Conservation (phyloP, 2,888 invertebrate species). For the Nemotelus nigrinus region DNA sequence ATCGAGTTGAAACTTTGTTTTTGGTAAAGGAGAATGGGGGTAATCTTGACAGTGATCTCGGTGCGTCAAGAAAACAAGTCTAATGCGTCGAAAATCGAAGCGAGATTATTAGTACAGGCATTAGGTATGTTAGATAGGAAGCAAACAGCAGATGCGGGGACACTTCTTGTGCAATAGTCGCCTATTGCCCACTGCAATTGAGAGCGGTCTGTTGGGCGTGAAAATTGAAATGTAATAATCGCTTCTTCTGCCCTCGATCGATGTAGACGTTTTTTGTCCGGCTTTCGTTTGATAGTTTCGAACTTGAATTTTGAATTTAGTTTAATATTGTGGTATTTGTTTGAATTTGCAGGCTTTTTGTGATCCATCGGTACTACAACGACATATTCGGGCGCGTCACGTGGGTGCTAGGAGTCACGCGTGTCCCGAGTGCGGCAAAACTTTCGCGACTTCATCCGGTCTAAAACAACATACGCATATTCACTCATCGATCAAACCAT, state of each 20-base stretch:
- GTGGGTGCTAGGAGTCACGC: slow-evolving; percentile 96
- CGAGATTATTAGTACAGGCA: slow-evolving; percentile 37
- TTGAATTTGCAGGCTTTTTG: slow-evolving; percentile 83
- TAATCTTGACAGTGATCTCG: slow-evolving; percentile 43
- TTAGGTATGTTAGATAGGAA: slow-evolving; percentile 36
- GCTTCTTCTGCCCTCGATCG: slow-evolving; percentile 19
- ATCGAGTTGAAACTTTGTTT: slow-evolving; percentile 38
- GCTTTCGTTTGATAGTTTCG: not conserved
- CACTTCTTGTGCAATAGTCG: slow-evolving; percentile 35
- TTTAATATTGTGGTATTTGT: slow-evolving; percentile 57
- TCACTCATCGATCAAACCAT: slow-evolving; percentile 97
- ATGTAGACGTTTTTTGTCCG: slow-evolving; percentile 5
- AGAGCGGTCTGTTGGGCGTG: slow-evolving; percentile 15
- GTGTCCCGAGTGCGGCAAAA: slow-evolving; percentile 98
- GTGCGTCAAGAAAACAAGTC: slow-evolving; percentile 41
- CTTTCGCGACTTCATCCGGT: slow-evolving; percentile 96
- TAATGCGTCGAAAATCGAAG: slow-evolving; percentile 37
- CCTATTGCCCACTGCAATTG: slow-evolving; percentile 8
- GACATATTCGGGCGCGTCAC: slow-evolving; percentile 96
- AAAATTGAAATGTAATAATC: slow-evolving; percentile 26
- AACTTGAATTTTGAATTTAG: not conserved
- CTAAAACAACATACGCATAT: slow-evolving; percentile 99
- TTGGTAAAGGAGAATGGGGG: slow-evolving; percentile 38
- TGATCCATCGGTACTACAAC: slow-evolving; percentile 95
- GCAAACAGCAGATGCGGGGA: slow-evolving; percentile 20